Evolutionary conservation across 2,888 invertebrate species (phyloP).

Genomic region (Tenthredo distinguenda): DNA sequence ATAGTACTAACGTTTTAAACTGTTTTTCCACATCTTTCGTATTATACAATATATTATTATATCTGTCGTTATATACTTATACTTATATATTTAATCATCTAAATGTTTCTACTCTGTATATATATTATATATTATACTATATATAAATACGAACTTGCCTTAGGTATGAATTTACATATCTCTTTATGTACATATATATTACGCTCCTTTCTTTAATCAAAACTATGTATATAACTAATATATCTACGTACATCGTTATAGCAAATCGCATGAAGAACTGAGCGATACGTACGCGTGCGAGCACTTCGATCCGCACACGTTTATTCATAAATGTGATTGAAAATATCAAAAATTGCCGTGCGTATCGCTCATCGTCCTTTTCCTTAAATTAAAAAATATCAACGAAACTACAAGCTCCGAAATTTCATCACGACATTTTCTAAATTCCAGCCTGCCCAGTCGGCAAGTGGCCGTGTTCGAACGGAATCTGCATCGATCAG

Average conservation of each 20-base stretch:
- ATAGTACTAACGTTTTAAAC: conserved; percentile 12
- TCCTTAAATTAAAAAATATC: background rate
- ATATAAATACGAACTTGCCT: background rate
- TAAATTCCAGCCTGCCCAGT: conserved; percentile 69
- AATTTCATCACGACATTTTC: conserved; percentile 2
- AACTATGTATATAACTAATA: conserved; percentile 11
- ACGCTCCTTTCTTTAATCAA: background rate
- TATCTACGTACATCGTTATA: background rate
- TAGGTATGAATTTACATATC: background rate
- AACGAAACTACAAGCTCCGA: background rate
- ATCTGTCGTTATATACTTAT: background rate
- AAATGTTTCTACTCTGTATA: conserved; percentile 1
- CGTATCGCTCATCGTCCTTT: background rate
- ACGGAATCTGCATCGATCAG: conserved; percentile 79
- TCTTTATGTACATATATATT: background rate
- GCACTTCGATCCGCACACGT: background rate
- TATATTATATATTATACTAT: background rate
- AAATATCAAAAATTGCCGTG: background rate
- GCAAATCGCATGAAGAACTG: conserved; percentile 29
- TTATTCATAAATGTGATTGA: background rate
- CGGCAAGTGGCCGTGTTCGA: conserved; percentile 80
- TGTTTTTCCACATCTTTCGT: conserved; percentile 15
- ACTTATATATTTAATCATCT: conserved; percentile 23
- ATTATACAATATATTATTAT: background rate
- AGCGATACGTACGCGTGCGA: conserved; percentile 1